Evolutionary conservation across 2,797 vertebrate species (phyloP).

Genomic region (Molossus molossus): DNA sequence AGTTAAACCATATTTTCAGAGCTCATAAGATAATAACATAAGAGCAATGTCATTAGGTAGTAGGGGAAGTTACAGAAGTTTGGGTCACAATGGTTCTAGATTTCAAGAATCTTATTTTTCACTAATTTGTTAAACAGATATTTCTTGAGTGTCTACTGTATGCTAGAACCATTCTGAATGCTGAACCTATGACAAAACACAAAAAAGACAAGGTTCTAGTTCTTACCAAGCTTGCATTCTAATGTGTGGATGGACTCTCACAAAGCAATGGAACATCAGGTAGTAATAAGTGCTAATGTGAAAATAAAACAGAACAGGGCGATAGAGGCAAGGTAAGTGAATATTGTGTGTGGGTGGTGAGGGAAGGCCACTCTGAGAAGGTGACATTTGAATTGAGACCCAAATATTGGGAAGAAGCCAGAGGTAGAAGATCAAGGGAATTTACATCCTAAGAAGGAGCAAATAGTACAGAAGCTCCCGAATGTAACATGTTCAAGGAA

Average conservation of each 20-base stretch:
- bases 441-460: neutral
- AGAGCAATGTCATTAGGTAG: neutral
- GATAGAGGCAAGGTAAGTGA: neutral
- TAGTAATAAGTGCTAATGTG: neutral
- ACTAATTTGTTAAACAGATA: neutral
- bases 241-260: neutral
- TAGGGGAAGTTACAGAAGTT: conserved; percentile 43
- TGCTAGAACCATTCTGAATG: neutral
- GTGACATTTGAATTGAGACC: neutral
- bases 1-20: conserved; percentile 21
- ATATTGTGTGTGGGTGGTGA: neutral
- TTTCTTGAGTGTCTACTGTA: neutral
- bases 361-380: neutral
- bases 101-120: conserved; percentile 56
- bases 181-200: neutral
- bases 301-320: conserved; percentile 9
- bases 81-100: conserved; percentile 3
- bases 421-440: neutral
- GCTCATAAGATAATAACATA: neutral
- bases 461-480: neutral
- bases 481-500: neutral
- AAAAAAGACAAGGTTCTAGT: neutral
- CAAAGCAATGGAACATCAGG: neutral
- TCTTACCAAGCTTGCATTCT: neutral
- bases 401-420: neutral